Conservation (phyloP, 2,113 vertebrate genomes). For the Proterorhinus semilunaris region DNA sequence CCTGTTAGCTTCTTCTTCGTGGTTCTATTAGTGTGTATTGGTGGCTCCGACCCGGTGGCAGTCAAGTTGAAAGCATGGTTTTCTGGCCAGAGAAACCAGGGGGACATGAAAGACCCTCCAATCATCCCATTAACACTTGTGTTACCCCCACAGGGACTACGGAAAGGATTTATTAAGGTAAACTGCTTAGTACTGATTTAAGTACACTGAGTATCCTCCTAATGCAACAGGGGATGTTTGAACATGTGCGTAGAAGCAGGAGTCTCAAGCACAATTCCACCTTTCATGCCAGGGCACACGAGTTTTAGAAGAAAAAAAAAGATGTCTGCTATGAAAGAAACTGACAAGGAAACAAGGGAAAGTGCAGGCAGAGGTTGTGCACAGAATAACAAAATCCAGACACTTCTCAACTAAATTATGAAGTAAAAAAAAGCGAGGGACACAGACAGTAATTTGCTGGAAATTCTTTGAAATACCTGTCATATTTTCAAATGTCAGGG, state of each 20-base stretch:
- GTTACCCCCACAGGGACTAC: no score
- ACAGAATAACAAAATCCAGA: slow-evolving; percentile 4
- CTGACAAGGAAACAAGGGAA: not conserved
- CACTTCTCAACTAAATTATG: slow-evolving; percentile 3
- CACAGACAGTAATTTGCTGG: slow-evolving; percentile 1
- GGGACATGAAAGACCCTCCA: no score
- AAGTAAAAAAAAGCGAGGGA: not conserved
- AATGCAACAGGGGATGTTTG: slow-evolving; percentile 16
- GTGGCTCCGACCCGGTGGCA: no score
- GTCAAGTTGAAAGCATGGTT: no score
- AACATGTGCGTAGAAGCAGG: slow-evolving; percentile 16
- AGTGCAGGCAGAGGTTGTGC: not conserved
- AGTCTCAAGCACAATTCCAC: slow-evolving; percentile 13
- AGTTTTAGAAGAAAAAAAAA: not conserved
- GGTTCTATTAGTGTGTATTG: no score
- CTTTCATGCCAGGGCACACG: not conserved
- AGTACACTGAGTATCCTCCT: not conserved
- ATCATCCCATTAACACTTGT: no score
- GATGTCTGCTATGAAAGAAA: not conserved
- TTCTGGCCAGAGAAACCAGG: no score
- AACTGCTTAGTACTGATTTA: no score
- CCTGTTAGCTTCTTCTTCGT: no score
- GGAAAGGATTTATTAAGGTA: no score
- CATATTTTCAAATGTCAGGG: slow-evolving; percentile 30
- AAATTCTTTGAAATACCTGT: slow-evolving; percentile 14